phyloP scores from a whole-genome alignment of 2,888 invertebrate genomes.

The Troglohyphantes excavatus region DNA sequence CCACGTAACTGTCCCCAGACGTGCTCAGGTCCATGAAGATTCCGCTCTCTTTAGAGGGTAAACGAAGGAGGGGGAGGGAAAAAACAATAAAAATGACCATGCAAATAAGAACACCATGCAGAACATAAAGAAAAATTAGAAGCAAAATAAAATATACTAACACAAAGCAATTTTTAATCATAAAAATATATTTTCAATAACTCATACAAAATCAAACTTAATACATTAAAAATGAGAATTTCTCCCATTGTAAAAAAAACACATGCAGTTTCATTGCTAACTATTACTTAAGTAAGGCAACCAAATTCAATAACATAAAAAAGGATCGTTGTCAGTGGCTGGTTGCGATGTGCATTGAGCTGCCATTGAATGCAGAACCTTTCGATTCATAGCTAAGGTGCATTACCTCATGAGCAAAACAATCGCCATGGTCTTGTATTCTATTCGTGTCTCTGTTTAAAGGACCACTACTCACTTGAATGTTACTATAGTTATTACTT shows the following conservation, averaged over 20 bases:
- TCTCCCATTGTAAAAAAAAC: background rate
- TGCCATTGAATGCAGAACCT: too few relatives aligned
- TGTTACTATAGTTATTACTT: too few relatives aligned
- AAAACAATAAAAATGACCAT: constrained; percentile 49
- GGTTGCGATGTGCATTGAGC: too few relatives aligned
- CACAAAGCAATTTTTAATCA: background rate
- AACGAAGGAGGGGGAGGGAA: constrained; percentile 16
- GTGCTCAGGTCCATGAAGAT: constrained; percentile 89
- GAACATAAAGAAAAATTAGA: constrained; percentile 10
- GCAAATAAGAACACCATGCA: constrained; percentile 81
- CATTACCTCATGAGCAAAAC: too few relatives aligned
- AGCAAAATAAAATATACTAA: background rate
- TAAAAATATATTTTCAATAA: background rate
- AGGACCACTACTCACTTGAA: too few relatives aligned
- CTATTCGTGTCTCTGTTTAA: too few relatives aligned
- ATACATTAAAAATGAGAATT: background rate
- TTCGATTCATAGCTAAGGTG: too few relatives aligned
- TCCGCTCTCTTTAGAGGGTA: constrained; percentile 86
- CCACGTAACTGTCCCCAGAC: constrained; percentile 84
- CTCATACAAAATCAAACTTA: background rate
- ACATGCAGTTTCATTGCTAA: background rate
- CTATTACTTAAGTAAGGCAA: too few relatives aligned
- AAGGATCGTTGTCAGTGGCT: too few relatives aligned
- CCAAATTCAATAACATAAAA: too few relatives aligned
- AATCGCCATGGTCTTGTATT: too few relatives aligned